These are phyloP conservation scores for Pomacea maculata DNA, from an alignment of 1,140 invertebrate species.

Conservation along the genomic window DNA sequence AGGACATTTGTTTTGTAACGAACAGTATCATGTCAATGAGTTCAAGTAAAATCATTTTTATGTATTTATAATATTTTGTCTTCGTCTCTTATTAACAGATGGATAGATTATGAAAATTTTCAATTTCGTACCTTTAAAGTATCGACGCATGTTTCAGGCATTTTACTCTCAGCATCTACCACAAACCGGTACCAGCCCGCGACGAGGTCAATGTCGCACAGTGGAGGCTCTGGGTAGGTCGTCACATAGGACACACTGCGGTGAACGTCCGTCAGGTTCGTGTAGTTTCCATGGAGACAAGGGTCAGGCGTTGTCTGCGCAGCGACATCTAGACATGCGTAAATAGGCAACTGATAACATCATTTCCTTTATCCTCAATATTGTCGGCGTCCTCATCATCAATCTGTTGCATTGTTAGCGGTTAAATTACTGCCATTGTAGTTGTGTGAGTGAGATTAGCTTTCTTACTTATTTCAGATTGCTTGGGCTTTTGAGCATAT, in stretches of 20 bases:
- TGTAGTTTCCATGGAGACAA: background rate
- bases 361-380: no score
- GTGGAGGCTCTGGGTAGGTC: background rate
- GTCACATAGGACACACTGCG: background rate
- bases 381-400: no score
- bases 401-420: no score
- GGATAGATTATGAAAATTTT: background rate
- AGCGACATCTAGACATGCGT: no score
- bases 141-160: background rate
- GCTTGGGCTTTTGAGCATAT: no score
- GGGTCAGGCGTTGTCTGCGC: background rate
- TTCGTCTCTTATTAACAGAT: no score
- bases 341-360: no score
- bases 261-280: background rate
- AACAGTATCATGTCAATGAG: background rate
- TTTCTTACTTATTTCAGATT: no score
- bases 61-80: no score
- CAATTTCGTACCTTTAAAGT: background rate
- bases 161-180: background rate
- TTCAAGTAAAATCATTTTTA: background rate
- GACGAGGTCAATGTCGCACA: slow-evolving; percentile 7
- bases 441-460: no score
- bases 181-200: slow-evolving; percentile 8
- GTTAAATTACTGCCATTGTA: no score
- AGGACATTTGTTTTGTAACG: background rate